These are phyloP conservation scores for Congeria kusceri DNA, from an alignment of 2,888 invertebrate genomes.

Conservation along the genomic window DNA sequence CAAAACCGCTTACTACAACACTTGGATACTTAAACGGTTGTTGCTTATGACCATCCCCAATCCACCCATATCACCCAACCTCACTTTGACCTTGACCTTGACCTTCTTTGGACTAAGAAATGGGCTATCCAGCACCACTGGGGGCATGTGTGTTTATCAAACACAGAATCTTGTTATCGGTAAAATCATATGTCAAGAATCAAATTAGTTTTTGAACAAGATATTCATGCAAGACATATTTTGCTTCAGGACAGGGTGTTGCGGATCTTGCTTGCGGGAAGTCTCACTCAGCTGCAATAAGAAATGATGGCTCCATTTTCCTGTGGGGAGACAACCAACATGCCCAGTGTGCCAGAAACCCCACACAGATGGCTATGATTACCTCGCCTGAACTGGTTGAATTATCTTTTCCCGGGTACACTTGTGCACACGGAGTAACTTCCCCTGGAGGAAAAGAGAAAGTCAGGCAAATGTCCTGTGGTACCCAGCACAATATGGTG, in stretches of 20 bases:
- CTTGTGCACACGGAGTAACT: slow-evolving; percentile 73
- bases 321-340: slow-evolving; percentile 83
- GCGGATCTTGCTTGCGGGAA: slow-evolving; percentile 91
- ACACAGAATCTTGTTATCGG: too few species aligned
- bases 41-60: too few species aligned
- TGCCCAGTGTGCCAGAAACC: slow-evolving; percentile 90
- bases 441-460: slow-evolving; percentile 58
- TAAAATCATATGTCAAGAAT: not conserved
- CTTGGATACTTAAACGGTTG: too few species aligned
- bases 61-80: too few species aligned
- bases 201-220: not conserved
- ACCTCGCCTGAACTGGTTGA: slow-evolving; percentile 67
- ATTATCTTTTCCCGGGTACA: slow-evolving; percentile 54
- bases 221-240: not conserved
- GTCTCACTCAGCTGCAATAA: slow-evolving; percentile 87
- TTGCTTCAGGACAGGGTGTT: slow-evolving; percentile 86
- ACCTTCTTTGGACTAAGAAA: too few species aligned
- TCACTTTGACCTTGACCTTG: too few species aligned
- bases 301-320: slow-evolving; percentile 79
- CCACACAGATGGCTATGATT: slow-evolving; percentile 53
- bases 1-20: too few species aligned
- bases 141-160: too few species aligned
- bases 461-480: slow-evolving; percentile 77
- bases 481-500: slow-evolving; percentile 81
- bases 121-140: too few species aligned